These are phyloP conservation scores for Sylvicola cinctus DNA, from an alignment of 2,888 invertebrate species.

Conservation along the genomic window DNA sequence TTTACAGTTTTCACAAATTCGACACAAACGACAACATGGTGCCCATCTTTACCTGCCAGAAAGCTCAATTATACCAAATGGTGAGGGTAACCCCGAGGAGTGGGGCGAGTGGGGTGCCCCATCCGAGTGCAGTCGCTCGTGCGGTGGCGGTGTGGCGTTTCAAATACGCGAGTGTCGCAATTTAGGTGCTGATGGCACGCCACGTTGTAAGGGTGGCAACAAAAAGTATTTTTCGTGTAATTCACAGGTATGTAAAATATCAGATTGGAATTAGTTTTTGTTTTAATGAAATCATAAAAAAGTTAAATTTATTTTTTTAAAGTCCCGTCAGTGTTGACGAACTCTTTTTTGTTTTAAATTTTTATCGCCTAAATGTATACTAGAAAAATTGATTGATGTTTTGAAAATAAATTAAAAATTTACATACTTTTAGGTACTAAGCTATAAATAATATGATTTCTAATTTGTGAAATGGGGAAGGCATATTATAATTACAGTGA, in stretches of 20 bases:
- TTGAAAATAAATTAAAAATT: too few relatives aligned
- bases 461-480: too few relatives aligned
- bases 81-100: slow-evolving; percentile 38
- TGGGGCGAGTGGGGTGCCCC: slow-evolving; percentile 76
- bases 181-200: slow-evolving; percentile 35
- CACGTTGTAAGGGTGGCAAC: slow-evolving; percentile 53
- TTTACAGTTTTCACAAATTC: slow-evolving; percentile 9
- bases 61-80: slow-evolving; percentile 48
- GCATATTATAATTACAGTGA: too few relatives aligned
- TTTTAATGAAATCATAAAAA: slow-evolving; percentile 1
- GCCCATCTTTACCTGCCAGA: slow-evolving; percentile 50
- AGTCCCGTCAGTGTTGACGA: too few relatives aligned
- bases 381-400: too few relatives aligned
- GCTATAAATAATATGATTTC: too few relatives aligned
- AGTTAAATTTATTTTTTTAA: background rate
- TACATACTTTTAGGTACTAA: too few relatives aligned
- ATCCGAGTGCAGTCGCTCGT: slow-evolving; percentile 70
- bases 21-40: slow-evolving; percentile 60
- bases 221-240: slow-evolving; percentile 81
- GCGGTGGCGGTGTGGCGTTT: slow-evolving; percentile 81
- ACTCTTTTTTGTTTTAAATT: too few relatives aligned
- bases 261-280: slow-evolving; percentile 4
- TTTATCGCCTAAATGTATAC: too few relatives aligned
- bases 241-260: slow-evolving; percentile 55
- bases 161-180: slow-evolving; percentile 60